Conservation (phyloP, 2,797 vertebrate species). For the Neosalanx taihuensis region DNA sequence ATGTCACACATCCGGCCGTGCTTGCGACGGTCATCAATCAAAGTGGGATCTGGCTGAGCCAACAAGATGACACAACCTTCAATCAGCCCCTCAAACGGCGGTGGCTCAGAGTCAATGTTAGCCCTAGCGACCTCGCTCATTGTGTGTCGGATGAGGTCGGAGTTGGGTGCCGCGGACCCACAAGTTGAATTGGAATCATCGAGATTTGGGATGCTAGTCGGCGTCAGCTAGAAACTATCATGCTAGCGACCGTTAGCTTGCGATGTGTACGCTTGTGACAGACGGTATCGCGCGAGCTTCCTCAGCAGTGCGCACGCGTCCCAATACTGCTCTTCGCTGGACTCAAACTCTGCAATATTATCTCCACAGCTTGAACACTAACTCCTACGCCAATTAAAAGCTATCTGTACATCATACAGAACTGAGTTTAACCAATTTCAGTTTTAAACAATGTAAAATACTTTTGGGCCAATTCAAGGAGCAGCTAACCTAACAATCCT, state of each 20-base stretch:
- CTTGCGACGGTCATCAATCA: slow-evolving; percentile 12
- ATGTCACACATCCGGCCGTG: slow-evolving; percentile 10
- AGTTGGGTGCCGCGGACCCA: neutral
- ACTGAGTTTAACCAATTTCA: neutral
- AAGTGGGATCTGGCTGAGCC: slow-evolving; percentile 12
- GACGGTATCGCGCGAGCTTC: too few species aligned
- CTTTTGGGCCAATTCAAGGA: neutral
- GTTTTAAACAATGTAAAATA: neutral
- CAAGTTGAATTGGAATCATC: neutral
- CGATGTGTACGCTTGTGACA: too few species aligned
- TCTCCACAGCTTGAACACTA: too few species aligned
- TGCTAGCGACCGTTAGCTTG: neutral
- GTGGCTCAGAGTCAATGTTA: slow-evolving; percentile 8
- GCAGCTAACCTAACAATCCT: neutral
- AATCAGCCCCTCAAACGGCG: neutral
- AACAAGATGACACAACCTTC: neutral
- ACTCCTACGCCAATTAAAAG: too few species aligned
- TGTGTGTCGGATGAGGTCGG: neutral
- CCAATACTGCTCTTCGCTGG: too few species aligned
- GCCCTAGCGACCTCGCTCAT: neutral
- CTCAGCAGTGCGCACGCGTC: too few species aligned
- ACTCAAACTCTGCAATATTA: too few species aligned
- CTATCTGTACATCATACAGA: too few species aligned
- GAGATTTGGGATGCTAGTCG: neutral
- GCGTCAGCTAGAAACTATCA: neutral